Evolutionary conservation across 92 coral and sea anemone species (phyloP), one percentile per base, ranked within the genome.

Genomic region (Zoanthus sociatus): DNA sequence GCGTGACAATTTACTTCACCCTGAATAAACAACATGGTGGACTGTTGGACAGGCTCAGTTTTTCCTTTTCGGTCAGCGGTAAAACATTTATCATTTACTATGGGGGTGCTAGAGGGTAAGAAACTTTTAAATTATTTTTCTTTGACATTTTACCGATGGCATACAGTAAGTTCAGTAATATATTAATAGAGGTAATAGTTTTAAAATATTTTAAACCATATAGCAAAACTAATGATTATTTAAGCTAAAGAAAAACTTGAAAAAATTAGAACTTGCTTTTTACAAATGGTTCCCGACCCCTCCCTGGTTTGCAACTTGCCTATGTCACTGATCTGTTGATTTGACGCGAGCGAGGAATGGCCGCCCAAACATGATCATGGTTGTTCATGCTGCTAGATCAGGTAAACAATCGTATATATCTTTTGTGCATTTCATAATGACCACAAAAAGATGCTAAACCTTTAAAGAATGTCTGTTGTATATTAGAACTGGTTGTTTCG

Each of bases 61-160:
- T 78, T 64, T 47, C 84, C 63, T 81, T 81, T 77, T 47, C 44
- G 85, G n/a, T 54, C 85, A 81, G 85, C 85, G 75, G 85, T 46
- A 26, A 26, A 69, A 21, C 73, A 26, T 30, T 14, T 67, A 21
- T 33, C 12, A 10, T 21, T 20, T 50, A 50, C 55, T 50, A 11
- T 50, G 55, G 9, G 72, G 72, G 72, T 3, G 6, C 13, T 9
- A 18, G 68, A 30, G 66, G 5, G 66, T 58, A 5, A 20, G 20
- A 16, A 54, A 3, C 60, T 6, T 54, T 10, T 10, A 54, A 26
- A 54, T 53, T 37, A 2, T 37, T 37, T 37, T 37, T 37, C 42
- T 37, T 37, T 0, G 4, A 37, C 12, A 53, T 53, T 53, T 53
- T 10, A 5, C 12, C 60, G 9, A 54, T 54, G 16, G 4, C 26